phyloP scores from a whole-genome alignment of 1,140 invertebrate genomes.

The Magallana angulata region DNA sequence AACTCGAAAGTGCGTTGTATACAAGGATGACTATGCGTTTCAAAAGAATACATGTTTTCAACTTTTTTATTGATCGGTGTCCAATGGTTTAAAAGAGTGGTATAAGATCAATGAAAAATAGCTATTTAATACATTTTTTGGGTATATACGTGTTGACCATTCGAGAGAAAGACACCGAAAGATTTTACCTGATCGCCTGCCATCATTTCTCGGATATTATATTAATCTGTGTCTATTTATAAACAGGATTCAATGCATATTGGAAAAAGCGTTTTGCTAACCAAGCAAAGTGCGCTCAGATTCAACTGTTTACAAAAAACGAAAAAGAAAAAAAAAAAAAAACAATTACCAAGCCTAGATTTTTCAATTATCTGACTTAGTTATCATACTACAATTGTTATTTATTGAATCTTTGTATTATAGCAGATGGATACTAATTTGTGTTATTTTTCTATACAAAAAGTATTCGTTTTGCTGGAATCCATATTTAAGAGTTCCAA shows the following conservation, averaged over 20 bases:
- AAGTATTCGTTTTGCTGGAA: no score
- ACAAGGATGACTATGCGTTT: not conserved
- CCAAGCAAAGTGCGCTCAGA: not conserved
- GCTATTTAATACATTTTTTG: no score
- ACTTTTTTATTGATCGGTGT: no score
- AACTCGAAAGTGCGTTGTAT: not conserved
- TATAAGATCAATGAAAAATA: no score
- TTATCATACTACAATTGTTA: not conserved
- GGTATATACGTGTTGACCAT: no score
- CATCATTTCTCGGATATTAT: not conserved
- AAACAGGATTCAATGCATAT: not conserved
- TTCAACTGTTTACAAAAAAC: not conserved
- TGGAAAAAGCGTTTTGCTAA: not conserved
- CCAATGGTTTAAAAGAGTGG: no score
- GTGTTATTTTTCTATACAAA: no score
- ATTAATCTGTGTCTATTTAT: not conserved
- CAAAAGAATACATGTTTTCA: not conserved
- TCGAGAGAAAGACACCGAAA: not conserved
- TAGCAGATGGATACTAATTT: no score
- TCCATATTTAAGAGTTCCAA: no score
- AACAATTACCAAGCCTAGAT: no score
- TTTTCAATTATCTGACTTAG: no score
- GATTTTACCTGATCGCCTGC: slow-evolving; percentile 11
- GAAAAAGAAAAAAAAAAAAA: not conserved
- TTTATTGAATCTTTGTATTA: no score